Evolutionary conservation across 1,140 invertebrate species (phyloP).

Genomic region (Galleria mellonella): DNA sequence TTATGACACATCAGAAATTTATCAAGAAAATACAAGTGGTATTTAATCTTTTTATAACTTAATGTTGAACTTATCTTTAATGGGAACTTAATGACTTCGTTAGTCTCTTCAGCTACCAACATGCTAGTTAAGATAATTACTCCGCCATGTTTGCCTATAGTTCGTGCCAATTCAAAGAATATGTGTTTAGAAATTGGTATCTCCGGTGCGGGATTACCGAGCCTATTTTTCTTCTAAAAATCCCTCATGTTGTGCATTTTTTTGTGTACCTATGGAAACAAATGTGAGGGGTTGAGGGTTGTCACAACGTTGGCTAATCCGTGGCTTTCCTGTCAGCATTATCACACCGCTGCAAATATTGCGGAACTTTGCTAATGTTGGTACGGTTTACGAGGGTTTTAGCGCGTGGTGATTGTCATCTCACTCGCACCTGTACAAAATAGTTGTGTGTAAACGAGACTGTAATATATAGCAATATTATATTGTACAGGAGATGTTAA

Average conservation of each 20-base stretch:
- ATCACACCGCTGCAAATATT: conserved; percentile 9
- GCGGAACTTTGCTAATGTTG: conserved; percentile 4
- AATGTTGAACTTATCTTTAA: no score
- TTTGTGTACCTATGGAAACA: conserved; percentile 23
- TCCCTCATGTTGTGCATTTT: not conserved
- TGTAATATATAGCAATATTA: no score
- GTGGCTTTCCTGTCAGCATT: conserved; percentile 33
- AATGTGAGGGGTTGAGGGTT: conserved; percentile 25
- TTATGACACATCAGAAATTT: no score
- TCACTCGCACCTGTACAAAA: no score
- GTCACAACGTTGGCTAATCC: conserved; percentile 41
- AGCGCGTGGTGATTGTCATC: not conserved
- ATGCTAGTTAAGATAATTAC: no score
- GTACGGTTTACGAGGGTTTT: conserved; percentile 7
- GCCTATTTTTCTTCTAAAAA: not conserved
- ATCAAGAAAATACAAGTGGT: no score
- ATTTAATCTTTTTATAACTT: no score
- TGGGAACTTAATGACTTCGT: no score
- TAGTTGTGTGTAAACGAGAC: not conserved
- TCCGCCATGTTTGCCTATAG: no score
- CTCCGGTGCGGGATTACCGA: not conserved
- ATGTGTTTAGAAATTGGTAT: not conserved
- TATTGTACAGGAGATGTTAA: no score
- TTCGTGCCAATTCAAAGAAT: no score
- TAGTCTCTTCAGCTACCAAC: no score